Base-by-base conservation (phyloP, 2,888 invertebrate genomes). In the Schrankia costaestrigalis region DNA sequence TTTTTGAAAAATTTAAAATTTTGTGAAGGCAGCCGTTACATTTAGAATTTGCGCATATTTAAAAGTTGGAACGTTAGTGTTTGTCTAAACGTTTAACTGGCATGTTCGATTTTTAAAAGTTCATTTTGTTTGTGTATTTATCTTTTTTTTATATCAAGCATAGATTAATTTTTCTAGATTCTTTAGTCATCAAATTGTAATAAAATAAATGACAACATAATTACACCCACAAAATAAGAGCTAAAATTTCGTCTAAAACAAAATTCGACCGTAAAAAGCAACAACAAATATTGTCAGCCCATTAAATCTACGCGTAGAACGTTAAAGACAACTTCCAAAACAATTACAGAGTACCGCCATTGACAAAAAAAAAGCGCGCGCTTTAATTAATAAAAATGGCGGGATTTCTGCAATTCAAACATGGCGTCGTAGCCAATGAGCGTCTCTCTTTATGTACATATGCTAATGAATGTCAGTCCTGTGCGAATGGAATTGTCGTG, bases 401-500 rank as follows among this genome's bases (percentile, higher is more conserved):
- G 63, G 54, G 62, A 68, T 75, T 75, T 71, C 67, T 69, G 71
- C 71, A 70, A 70, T 71, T 68, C 74, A 77, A 82, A 81, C 75
- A 78, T 70, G 71, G 69, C 66, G 55, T 44, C 57, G 56, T 61
- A 66, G 62, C 77, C 78, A 74, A 78, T 74, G 77, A 74, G 71
- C 64, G 72, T 46, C 57, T 60, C 65, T 60, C 72, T 73, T 75
- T 83, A 78, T 82, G 78, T 85, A 75, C 82, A 71, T 82, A 85
- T 85, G 84, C 69, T 85, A 86, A 86, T 84, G 79, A 82, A 78
- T 77, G 83, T 76, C 82, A 82, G 65, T 72, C 74, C 79, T 77
- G 59, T 49, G 69, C 70, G 78, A 84, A 86, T 86, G 86, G 86
- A 77, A 83, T 84, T 83, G 81, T 85, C 85, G 70, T 86, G 86